A percentile compares a stretch with the other conserved stretches of the same genome.
These are phyloP conservation scores for Pseudonaja textilis DNA, from an alignment of 2,113 vertebrate genomes.

Conservation along the genomic window DNA sequence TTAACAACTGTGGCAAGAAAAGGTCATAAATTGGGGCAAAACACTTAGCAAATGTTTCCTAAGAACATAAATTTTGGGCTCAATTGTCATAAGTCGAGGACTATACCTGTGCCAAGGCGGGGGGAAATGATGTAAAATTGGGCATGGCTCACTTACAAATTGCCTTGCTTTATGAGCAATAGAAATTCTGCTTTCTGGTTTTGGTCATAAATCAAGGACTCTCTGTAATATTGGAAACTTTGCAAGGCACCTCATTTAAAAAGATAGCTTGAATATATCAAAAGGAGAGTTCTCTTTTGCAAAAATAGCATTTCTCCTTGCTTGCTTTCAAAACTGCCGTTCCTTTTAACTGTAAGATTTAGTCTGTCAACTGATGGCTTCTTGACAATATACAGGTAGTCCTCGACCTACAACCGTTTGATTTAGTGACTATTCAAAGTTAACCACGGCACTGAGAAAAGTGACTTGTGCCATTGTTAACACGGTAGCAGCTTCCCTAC, in stretches of 20 bases:
- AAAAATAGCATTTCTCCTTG: background rate
- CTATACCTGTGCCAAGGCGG: background rate
- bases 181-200: background rate
- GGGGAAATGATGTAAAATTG: background rate
- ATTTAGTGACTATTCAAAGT: too few species aligned
- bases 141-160: background rate
- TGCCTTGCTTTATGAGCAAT: background rate
- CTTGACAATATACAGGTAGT: background rate
- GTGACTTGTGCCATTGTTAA: too few species aligned
- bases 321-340: background rate
- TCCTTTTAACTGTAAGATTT: fast-evolving
- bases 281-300: background rate
- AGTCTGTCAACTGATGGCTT: background rate
- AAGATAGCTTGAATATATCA: background rate
- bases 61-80: too few species aligned
- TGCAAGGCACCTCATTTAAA: background rate
- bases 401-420: too few species aligned
- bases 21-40: too few species aligned
- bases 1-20: too few species aligned
- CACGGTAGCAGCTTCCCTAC: too few species aligned
- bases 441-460: too few species aligned
- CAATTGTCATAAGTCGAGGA: too few species aligned
- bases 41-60: too few species aligned
- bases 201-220: background rate
- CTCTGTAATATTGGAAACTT: background rate